Conservation (phyloP, 2,113 vertebrate genomes). For the Urocitellus parryii region DNA sequence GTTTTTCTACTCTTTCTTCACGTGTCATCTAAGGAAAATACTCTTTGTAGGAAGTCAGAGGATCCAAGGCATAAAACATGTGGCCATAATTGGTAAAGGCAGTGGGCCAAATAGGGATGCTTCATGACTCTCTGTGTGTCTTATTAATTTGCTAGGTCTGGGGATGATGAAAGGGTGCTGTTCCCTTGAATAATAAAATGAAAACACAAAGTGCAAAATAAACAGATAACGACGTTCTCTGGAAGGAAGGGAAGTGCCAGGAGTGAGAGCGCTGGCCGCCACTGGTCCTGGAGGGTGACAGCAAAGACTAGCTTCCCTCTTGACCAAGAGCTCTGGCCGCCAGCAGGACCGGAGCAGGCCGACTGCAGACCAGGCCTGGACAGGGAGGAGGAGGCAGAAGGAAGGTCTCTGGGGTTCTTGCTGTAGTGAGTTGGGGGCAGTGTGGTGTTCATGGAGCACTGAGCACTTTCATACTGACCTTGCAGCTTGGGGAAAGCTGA, state of each 20-base stretch:
- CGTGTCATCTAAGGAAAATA: background rate
- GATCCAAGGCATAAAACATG: background rate
- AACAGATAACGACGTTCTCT: background rate
- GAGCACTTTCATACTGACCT: background rate
- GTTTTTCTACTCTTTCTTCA: background rate
- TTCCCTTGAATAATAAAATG: background rate
- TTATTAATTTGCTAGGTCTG: background rate
- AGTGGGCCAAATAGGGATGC: background rate
- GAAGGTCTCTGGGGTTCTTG: background rate
- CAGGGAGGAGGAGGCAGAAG: accelerated
- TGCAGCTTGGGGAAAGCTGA: background rate
- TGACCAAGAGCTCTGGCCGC: background rate
- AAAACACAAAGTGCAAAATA: background rate
- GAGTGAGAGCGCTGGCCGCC: background rate
- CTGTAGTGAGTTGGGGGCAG: too few species aligned
- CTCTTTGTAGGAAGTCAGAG: background rate
- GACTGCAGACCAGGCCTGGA: background rate
- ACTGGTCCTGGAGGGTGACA: accelerated
- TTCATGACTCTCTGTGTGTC: background rate
- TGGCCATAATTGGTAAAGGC: background rate
- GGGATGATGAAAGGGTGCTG: background rate
- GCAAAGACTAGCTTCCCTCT: accelerated
- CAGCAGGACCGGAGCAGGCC: accelerated
- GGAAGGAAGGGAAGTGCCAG: background rate
- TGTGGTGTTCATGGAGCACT: background rate